Evolutionary conservation across 2,797 vertebrate species (phyloP).

Genomic region (Sebastes taczanowskii): DNA sequence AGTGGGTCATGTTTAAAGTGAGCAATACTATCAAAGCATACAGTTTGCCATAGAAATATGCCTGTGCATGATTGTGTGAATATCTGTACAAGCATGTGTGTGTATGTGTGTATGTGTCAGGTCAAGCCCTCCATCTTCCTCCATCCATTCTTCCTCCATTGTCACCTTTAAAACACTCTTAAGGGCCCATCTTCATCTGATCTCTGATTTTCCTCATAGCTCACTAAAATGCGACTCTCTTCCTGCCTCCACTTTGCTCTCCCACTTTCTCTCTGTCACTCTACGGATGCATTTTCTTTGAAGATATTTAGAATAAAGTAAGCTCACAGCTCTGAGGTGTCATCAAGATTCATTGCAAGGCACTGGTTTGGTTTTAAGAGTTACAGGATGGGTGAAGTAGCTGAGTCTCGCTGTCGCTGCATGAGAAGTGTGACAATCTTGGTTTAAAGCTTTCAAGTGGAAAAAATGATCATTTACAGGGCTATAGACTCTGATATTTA

Average conservation of each 20-base stretch:
- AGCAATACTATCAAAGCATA: background rate
- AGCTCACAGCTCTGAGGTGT: slow-evolving; percentile 61
- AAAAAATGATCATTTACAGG: slow-evolving; percentile 47
- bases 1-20: background rate
- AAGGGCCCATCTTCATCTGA: slow-evolving; percentile 46
- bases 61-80: background rate
- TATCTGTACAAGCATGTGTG: background rate
- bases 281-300: slow-evolving; percentile 56
- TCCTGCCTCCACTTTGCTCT: slow-evolving; percentile 26
- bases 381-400: slow-evolving; percentile 50
- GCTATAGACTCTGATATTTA: background rate
- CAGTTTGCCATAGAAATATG: background rate
- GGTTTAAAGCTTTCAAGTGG: slow-evolving; percentile 47
- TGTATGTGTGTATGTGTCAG: slow-evolving; percentile 25
- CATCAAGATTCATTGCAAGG: slow-evolving; percentile 61
- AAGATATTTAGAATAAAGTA: slow-evolving; percentile 70
- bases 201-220: slow-evolving; percentile 43
- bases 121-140: slow-evolving; percentile 12
- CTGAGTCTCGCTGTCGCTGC: slow-evolving; percentile 54
- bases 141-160: slow-evolving; percentile 40
- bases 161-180: slow-evolving; percentile 42
- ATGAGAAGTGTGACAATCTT: slow-evolving; percentile 53
- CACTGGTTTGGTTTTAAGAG: slow-evolving; percentile 71
- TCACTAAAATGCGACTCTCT: slow-evolving; percentile 31
- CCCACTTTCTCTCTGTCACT: slow-evolving; percentile 39